These are phyloP conservation scores for Pachyrhynchus sulphureomaculatus DNA, from an alignment of 1,140 invertebrate genomes.

Conservation along the genomic window DNA sequence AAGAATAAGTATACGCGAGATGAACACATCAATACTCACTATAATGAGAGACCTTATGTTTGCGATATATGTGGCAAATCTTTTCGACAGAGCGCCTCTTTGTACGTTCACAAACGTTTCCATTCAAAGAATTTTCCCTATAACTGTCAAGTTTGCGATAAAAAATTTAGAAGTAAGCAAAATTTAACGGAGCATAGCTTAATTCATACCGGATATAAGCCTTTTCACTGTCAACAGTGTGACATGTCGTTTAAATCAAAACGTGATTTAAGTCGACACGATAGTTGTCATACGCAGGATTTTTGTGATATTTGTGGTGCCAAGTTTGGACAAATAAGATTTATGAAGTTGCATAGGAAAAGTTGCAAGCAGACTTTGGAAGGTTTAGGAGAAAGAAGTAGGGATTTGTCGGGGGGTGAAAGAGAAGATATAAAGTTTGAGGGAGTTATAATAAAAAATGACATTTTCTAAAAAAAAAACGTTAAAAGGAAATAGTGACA, in stretches of 20 bases:
- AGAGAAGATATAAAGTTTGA: not conserved
- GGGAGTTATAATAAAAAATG: too few relatives aligned
- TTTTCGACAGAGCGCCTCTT: conserved; percentile 47
- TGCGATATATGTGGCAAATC: conserved; percentile 61
- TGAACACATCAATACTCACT: conserved; percentile 66
- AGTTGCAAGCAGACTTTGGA: not conserved
- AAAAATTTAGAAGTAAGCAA: conserved; percentile 36
- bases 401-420: not conserved
- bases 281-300: conserved; percentile 26
- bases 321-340: not conserved
- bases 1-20: conserved; percentile 59
- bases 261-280: conserved; percentile 40
- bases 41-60: conserved; percentile 62
- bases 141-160: conserved; percentile 79
- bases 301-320: not conserved
- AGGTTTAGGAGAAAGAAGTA: not conserved
- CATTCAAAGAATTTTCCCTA: conserved; percentile 82
- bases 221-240: conserved; percentile 40
- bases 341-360: not conserved
- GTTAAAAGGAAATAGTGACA: too few relatives aligned
- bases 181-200: conserved; percentile 42
- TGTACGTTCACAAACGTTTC: conserved; percentile 94
- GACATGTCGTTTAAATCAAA: conserved; percentile 29
- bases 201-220: conserved; percentile 43
- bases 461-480: too few relatives aligned